A percentile compares a stretch with the other conserved stretches of the same genome.
phyloP scores from a whole-genome alignment of 2,888 invertebrate genomes.

The Choristoneura rosaceana region DNA sequence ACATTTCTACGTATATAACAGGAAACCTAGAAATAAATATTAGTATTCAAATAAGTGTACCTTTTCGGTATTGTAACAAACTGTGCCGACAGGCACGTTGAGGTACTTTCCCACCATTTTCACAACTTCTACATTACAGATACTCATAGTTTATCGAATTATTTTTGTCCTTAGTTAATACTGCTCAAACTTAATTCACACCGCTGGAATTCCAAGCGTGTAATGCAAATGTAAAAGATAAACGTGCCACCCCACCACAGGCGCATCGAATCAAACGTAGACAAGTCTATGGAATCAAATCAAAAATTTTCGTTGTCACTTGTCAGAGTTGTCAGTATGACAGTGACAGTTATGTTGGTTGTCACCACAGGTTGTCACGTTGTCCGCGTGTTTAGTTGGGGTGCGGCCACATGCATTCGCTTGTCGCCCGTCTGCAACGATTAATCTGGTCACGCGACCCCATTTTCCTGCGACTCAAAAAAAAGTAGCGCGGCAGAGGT shows the following conservation, averaged over 20 bases:
- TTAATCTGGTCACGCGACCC: no score
- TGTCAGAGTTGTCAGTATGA: no score
- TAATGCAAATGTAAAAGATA: neutral
- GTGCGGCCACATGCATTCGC: no score
- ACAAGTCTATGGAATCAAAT: no score
- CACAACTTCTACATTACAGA: constrained; percentile 72
- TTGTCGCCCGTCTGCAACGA: no score
- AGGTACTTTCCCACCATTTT: constrained; percentile 84
- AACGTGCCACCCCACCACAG: neutral
- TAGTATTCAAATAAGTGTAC: constrained; percentile 50
- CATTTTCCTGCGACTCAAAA: no score
- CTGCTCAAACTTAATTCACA: constrained; percentile 5
- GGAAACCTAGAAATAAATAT: neutral
- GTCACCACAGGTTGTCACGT: no score
- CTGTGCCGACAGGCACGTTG: constrained; percentile 77
- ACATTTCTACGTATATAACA: neutral
- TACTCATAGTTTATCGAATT: constrained; percentile 55
- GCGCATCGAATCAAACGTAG: no score
- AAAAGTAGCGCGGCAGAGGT: no score
- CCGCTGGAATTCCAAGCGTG: neutral
- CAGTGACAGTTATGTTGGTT: no score
- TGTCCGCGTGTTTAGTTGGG: no score
- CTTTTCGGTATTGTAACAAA: constrained; percentile 84
- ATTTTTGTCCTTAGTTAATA: neutral
- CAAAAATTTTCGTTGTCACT: no score